A percentile compares a stretch with the other conserved stretches of the same genome.
Evolutionary conservation across 2,797 vertebrate genomes (phyloP).

Genomic region (Limosa lapponica): DNA sequence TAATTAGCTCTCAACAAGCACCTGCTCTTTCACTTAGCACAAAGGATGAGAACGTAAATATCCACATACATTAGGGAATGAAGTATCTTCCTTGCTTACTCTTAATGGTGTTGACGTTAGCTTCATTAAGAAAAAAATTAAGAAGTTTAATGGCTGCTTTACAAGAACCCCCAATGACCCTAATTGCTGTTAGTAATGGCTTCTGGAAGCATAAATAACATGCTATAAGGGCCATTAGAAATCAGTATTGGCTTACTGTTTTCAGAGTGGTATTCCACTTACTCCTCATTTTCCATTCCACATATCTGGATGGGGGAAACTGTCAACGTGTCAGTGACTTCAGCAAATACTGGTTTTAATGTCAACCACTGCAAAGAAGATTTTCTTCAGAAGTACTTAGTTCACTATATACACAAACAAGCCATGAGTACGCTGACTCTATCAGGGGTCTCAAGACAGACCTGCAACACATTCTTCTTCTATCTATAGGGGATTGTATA

Average conservation of each 20-base stretch:
- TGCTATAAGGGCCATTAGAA: background rate
- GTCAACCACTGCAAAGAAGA: background rate
- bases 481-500: background rate
- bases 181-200: background rate
- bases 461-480: background rate
- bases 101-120: constrained; percentile 22
- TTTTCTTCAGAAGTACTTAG: background rate
- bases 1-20: constrained; percentile 23
- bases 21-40: constrained; percentile 47
- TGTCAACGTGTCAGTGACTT: background rate
- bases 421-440: background rate
- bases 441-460: rapidly evolving
- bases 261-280: background rate
- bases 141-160: constrained; percentile 27
- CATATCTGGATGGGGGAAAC: background rate
- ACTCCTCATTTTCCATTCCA: background rate
- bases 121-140: constrained; percentile 57
- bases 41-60: background rate
- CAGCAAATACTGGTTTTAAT: background rate
- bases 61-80: background rate
- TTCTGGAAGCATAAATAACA: background rate
- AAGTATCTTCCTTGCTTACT: background rate
- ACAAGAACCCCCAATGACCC: background rate
- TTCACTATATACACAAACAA: background rate
- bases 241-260: background rate